Evolutionary conservation across 2,113 vertebrate species (phyloP), one percentile per base, ranked within the genome.

Genomic region (Trinectes maculatus): DNA sequence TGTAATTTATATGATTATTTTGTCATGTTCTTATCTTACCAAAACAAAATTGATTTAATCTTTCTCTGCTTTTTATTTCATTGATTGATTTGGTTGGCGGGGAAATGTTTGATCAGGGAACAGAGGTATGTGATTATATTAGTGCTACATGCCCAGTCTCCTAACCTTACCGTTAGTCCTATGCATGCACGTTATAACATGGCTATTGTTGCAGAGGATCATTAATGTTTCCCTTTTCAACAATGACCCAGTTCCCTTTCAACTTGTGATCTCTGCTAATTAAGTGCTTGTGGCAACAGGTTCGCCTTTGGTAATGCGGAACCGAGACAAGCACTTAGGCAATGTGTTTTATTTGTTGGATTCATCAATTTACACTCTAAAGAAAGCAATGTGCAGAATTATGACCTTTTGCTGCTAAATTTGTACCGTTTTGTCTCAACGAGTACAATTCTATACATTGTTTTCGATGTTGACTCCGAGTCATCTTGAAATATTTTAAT

Each of bases 101-200:
- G 94, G 94, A 93, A 96, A 95, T 95, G 92, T 93, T 92, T 91
- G 93, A 91, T 91, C 95, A 98, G 97, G 96, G 96, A 87, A 98
- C 95, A 96, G 96, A 98, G 97, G 97, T 98, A 98, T 94, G 96
- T 99, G 94, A 91, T 84, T 90, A 77, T 85, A 74, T 77, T 63
- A 92, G 78, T 86, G 91, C 93, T 36, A 59, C 82, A 39, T 62
- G 18, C 51, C 75, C 78, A 19, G 1, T 51, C 37, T 64, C 55
- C 73, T 33, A 29, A 39, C 68, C 46, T 40, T 88, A 48, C 36
- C 16, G 77, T 91, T 88, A 92, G 89, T 80, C 91, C 77, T 84
- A 90, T 96, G 96, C 96, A 98, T 97, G 95, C 89, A 89, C 91
- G 88, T 92, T 87, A 90, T 88, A 78, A 88, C 87, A 91, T 89